Evolutionary conservation across 2,113 vertebrate genomes (phyloP), one percentile per base, ranked within the genome.

Genomic region (Myiagra hebetior): DNA sequence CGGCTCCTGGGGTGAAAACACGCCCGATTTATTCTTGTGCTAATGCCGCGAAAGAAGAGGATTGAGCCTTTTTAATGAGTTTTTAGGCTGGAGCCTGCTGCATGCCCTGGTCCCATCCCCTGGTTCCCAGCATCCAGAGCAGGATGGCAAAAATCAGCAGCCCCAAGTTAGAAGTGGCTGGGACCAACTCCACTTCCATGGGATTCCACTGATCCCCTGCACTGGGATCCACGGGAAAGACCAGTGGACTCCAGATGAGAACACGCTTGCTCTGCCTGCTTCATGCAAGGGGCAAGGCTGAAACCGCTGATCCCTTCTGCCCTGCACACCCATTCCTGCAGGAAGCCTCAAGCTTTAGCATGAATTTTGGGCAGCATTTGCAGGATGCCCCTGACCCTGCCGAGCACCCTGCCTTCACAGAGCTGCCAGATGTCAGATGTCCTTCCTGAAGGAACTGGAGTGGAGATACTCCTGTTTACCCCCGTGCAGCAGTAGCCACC

Each of bases 21-120:
- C 39, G 44, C 86, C 39, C 64, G 21, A 81, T 89, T 95, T 86
- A 91, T 95, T 85, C 86, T 92, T 67, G 89, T 93, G 93, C 91
- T 96, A 89, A 96, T 92, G 69, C 93, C 24, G 9, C 1, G 2
- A 87, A 73, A 75, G 86, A 91, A 78, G 60, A 86, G 47, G 89
- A 92, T 69, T 92, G 46, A 84, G 64, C 27, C 35, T 78, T 84
- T 89, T 59, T 18, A 86, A 96, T 84, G 60, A 87, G 68, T 74
- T 88, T 88, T 77, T 31, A n/a, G 78, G 67, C 62, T 63, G 53
- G 39, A 90, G 55, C 41, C 50, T 53, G 42, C 49, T 2, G 8
- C 59, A 42, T 33, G 20, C 50, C 65, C 49, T 0, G 11, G 5
- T 21, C 0, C 2, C 26, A 24, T 35, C 39, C 78, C 37, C 21